phyloP scores from a whole-genome alignment of 2,888 invertebrate species.

The Choreutis nemorana region DNA sequence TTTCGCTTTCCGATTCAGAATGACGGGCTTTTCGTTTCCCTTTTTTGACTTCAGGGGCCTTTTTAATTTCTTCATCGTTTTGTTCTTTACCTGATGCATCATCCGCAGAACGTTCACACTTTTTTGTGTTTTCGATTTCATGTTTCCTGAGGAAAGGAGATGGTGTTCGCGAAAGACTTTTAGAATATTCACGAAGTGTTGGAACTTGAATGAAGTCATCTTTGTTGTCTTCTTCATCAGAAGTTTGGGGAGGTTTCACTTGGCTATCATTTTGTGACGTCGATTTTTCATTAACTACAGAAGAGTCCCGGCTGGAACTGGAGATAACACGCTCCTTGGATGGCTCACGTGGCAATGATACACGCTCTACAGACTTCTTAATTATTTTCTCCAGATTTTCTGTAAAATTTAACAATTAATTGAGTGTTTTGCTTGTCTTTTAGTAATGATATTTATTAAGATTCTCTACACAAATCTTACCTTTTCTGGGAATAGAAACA shows the following conservation, averaged over 20 bases:
- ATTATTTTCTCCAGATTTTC: conserved; percentile 42
- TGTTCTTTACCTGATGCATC: conserved; percentile 56
- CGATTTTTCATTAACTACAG: conserved; percentile 45
- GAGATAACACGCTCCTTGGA: conserved; percentile 45
- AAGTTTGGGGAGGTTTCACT: conserved; percentile 33
- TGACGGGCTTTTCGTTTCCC: conserved; percentile 64
- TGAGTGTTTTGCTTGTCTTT: too few species aligned
- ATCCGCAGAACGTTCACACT: conserved; percentile 45
- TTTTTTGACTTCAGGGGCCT: conserved; percentile 41
- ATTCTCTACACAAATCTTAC: too few species aligned
- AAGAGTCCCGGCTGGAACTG: conserved; percentile 58
- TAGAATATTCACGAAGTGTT: conserved; percentile 66
- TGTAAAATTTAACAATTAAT: too few species aligned
- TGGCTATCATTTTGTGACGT: conserved; percentile 28
- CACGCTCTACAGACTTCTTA: conserved; percentile 45
- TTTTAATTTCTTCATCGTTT: conserved; percentile 41
- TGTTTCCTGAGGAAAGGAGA: conserved; percentile 82
- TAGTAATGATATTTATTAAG: too few species aligned
- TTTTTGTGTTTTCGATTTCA: conserved; percentile 61
- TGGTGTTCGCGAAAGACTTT: conserved; percentile 84
- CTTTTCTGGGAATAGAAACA: conserved; percentile 56
- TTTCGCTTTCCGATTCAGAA: conserved; percentile 55
- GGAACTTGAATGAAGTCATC: conserved; percentile 48
- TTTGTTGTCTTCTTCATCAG: conserved; percentile 52
- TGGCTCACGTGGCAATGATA: conserved; percentile 30